Base-by-base conservation (phyloP, 2,797 vertebrate species). In the Bryconaethiops microstoma region DNA sequence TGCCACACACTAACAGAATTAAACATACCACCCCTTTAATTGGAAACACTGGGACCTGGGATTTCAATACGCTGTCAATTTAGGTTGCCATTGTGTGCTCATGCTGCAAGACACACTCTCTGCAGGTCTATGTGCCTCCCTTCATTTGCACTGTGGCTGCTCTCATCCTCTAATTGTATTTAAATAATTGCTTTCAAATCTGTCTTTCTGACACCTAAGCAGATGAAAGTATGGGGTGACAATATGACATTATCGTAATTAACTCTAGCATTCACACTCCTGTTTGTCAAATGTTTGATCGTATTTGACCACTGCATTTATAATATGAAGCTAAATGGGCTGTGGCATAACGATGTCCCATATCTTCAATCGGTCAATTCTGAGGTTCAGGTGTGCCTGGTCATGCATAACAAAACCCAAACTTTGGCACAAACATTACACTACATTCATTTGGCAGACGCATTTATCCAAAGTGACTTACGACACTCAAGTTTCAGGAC, bases 11-110 rank as follows among this genome's bases (percentile, higher is more conserved):
- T 64, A 83, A 85, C 75, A 45, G 80, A 86, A 86, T 86, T 83
- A 85, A 83, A 86, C 85, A 85, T 82, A 77, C 83, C 73, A 52
- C 67, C 71, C 35, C 72, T 84, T 84, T 87, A 86, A 87, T 83
- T 85, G 79, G 77, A 76, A 81, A 85, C 85, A 67, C 69, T 75
- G 80, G 81, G 71, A 82, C 80, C 65, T 10, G 80, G 67, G 81
- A 85, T 83, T 86, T 82, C 71, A 85, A 82, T 80, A 81, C 55
- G 74, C 77, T 84, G 67, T 80, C 79, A 77, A 69, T 82, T 78
- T 79, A 70, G 68, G 75, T 70, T 79, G 67, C 68, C 8, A 9
- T 45, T 82, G 76, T 59, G 59, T 59, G 64, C 77, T 74, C 62
- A 62, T 50, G 67, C 25, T 74, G 57, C 65, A 54, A 75, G n/a